phyloP scores from a whole-genome alignment of 2,113 vertebrate species.

The Phocoena sinus region DNA sequence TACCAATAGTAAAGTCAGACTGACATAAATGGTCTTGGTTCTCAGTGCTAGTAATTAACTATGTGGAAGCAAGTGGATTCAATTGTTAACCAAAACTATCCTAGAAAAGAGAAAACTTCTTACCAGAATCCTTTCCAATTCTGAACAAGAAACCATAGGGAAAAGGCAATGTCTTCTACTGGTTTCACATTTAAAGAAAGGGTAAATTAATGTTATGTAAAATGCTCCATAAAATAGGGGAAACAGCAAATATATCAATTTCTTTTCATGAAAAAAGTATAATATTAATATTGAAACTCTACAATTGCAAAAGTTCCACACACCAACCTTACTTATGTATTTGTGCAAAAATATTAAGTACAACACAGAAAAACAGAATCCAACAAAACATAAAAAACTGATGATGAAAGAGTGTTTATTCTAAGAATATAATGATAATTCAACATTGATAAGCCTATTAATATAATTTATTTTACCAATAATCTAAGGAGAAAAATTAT shows the following conservation, averaged over 20 bases:
- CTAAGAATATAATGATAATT: background rate
- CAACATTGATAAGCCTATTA: background rate
- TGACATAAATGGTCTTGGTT: background rate
- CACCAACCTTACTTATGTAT: background rate
- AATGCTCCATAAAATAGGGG: background rate
- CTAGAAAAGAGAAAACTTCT: background rate
- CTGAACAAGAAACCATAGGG: background rate
- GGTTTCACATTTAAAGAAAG: background rate
- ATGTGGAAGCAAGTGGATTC: background rate
- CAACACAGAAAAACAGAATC: background rate
- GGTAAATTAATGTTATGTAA: background rate
- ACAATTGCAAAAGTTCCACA: background rate
- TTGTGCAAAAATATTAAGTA: slow-evolving; percentile 3
- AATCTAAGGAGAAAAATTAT: background rate
- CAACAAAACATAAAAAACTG: background rate
- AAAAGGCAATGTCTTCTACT: background rate
- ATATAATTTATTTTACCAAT: background rate
- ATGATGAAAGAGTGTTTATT: background rate
- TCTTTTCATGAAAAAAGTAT: background rate
- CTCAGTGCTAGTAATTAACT: background rate
- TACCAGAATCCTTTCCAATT: background rate
- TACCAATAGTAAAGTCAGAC: background rate
- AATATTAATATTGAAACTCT: background rate
- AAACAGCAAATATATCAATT: background rate
- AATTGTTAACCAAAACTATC: background rate